Percentiles rank a stretch among this genome's conserved stretches.
phyloP scores from a whole-genome alignment of 2,888 invertebrate genomes.

The Axea sp. region DNA sequence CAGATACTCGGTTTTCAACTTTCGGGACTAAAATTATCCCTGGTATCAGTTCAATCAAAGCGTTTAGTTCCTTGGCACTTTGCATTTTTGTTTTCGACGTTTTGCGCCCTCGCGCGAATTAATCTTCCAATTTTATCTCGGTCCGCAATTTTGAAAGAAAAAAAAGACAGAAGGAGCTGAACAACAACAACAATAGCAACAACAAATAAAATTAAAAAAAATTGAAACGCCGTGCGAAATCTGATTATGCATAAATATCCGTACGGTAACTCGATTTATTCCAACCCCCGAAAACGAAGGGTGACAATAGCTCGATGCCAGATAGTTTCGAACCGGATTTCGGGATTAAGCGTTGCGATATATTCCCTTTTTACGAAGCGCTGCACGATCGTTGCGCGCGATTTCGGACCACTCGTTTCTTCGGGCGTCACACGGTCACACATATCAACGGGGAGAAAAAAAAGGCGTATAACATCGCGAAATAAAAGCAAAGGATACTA shows the following conservation, averaged over 20 bases:
- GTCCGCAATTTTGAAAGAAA: constrained; percentile 42
- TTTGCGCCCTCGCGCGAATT: constrained; percentile 23
- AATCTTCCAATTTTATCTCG: constrained; percentile 49
- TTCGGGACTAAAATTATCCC: constrained; percentile 31
- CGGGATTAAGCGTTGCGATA: constrained; percentile 70
- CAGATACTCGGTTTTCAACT: constrained; percentile 28
- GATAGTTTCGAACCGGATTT: constrained; percentile 75
- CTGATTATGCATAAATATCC: constrained; percentile 58
- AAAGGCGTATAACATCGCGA: constrained; percentile 39
- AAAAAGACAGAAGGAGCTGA: no score
- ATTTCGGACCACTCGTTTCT: constrained; percentile 56
- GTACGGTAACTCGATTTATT: constrained; percentile 57
- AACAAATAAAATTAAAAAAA: not conserved
- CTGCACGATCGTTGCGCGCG: constrained; percentile 61
- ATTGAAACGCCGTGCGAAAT: constrained; percentile 48
- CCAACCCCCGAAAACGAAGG: constrained; percentile 58
- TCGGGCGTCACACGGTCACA: constrained; percentile 49
- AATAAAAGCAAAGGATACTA: constrained; percentile 48
- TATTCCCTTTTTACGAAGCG: constrained; percentile 62
- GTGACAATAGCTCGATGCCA: constrained; percentile 66
- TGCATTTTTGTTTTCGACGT: constrained; percentile 3
- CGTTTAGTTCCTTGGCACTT: constrained; percentile 27
- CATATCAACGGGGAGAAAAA: constrained; percentile 49
- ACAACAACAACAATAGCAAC: no score
- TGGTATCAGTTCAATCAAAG: constrained; percentile 39